Base-by-base conservation (phyloP, 2,888 invertebrate species). In the Eledone cirrhosa region DNA sequence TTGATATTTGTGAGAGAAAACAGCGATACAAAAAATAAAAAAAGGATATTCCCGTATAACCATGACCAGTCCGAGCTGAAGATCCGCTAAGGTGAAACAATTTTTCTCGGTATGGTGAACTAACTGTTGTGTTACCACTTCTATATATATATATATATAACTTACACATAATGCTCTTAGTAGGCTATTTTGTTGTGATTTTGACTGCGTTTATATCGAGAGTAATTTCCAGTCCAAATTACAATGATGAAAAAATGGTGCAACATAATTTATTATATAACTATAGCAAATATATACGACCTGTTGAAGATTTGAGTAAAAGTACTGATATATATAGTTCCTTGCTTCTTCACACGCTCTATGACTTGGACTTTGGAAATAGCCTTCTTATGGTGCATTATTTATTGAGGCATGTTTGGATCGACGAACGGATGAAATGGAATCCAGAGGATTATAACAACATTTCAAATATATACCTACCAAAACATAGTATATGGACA, bases 391-490 rank as follows among this genome's bases (percentile, higher is more conserved):
- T n/a, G 3, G 41, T 31, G 0, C 72, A 31, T 13, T 72, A 41
- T 14, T 72, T n/a, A 2, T n/a, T 78, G 29, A 24, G 53, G 7
- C 5, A 75, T 13, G 2, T 7, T 2, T 78, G 78, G 78, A 74
- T 24, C 22, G 78, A 78, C 19, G 75, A 78, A 19, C 59, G 59
- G 14, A 59, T 78, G 48, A 48, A 24, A 16, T 78, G 78, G 78
- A 27, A 78, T 19, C 72, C 72, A 7, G 2, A 1, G 7, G 41
- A 72, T 13, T 72, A 72, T 14, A 24, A 14, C 33, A 72, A 72
- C 33, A 72, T 72, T 72, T 31, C 72, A 14, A 69, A 22, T 29
- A 13, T 69, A 22, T 69, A 69, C 29, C 31, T 69, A 33, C 33
- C 69, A 11, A 22, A 29, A 11, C 2, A 31, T 22, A 33, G 29